Percentiles rank a stretch among this genome's conserved stretches.
Conservation (phyloP, 2,797 vertebrate species). For the Neopelma chrysocephalum region DNA sequence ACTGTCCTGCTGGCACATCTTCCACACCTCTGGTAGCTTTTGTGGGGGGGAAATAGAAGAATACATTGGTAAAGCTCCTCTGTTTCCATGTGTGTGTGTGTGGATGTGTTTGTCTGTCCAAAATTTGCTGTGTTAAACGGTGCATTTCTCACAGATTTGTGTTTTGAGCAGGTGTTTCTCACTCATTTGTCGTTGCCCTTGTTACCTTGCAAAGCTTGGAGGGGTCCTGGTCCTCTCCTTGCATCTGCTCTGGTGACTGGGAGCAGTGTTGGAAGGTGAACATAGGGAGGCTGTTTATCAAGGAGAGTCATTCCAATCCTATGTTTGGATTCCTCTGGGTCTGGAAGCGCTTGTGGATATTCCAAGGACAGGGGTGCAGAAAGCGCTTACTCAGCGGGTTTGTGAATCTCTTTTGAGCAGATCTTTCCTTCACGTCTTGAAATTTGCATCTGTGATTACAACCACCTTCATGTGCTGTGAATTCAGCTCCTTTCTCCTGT, state of each 20-base stretch:
- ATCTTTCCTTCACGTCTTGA: not conserved
- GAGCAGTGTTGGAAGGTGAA: not conserved
- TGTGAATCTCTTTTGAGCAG: fast-evolving
- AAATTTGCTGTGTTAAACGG: fast-evolving
- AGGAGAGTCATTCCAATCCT: not conserved
- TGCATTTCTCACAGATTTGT: not conserved
- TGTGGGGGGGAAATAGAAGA: not conserved
- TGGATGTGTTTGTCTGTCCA: no score
- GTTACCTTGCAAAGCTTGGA: fast-evolving
- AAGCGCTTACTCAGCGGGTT: fast-evolving
- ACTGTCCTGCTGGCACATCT: not conserved
- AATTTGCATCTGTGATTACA: not conserved
- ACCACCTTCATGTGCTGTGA: fast-evolving
- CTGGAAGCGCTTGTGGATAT: not conserved
- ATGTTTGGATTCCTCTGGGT: fast-evolving
- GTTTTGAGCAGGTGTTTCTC: not conserved
- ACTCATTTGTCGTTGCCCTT: not conserved
- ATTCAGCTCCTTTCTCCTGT: not conserved
- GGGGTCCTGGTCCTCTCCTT: not conserved
- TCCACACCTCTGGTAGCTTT: not conserved
- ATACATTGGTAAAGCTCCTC: not conserved
- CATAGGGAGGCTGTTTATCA: fast-evolving
- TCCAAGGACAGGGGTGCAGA: not conserved
- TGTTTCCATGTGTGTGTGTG: fast-evolving
- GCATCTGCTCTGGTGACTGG: not conserved